Conservation (phyloP, 2,888 invertebrate species). For the Plagodis dolabraria region DNA sequence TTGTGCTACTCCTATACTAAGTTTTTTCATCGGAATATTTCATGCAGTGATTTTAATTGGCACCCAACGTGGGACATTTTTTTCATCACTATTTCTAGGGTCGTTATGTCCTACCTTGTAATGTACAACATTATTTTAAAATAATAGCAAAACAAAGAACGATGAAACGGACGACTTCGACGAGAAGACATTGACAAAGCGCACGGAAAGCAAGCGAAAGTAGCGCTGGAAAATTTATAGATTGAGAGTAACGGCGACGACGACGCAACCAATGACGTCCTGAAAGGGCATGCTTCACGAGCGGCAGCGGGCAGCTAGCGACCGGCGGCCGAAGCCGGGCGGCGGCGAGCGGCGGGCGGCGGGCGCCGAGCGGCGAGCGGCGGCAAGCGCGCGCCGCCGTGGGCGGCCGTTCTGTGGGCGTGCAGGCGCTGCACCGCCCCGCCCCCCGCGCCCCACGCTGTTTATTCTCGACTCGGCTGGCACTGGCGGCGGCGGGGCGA, state of each 20-base stretch:
- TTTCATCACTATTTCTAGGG: too few species aligned
- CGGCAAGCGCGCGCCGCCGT: conserved; percentile 54
- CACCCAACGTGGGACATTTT: too few species aligned
- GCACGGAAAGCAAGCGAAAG: conserved; percentile 26
- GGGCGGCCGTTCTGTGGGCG: conserved; percentile 78
- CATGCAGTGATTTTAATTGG: too few species aligned
- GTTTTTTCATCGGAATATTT: too few species aligned
- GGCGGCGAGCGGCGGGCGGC: conserved; percentile 43
- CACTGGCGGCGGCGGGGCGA: conserved; percentile 50
- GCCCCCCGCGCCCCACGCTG: conserved; percentile 72
- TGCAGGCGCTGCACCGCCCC: conserved; percentile 75
- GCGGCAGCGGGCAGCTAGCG: conserved; percentile 30
- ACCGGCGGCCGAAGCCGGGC: conserved; percentile 39
- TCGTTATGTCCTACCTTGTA: too few species aligned
- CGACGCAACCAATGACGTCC: conserved; percentile 42
- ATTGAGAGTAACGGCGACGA: conserved; percentile 28
- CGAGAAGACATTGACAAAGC: conserved; percentile 11
- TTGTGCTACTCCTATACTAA: too few species aligned
- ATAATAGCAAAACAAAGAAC: not conserved
- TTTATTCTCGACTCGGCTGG: conserved; percentile 78
- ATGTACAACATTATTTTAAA: not conserved
- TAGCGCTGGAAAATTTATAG: conserved; percentile 30
- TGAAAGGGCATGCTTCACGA: conserved; percentile 39
- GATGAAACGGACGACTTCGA: not conserved
- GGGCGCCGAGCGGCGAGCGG: conserved; percentile 40